Evolutionary conservation across 1,140 invertebrate genomes (phyloP).

Genomic region (Drosophila pseudoobscura): DNA sequence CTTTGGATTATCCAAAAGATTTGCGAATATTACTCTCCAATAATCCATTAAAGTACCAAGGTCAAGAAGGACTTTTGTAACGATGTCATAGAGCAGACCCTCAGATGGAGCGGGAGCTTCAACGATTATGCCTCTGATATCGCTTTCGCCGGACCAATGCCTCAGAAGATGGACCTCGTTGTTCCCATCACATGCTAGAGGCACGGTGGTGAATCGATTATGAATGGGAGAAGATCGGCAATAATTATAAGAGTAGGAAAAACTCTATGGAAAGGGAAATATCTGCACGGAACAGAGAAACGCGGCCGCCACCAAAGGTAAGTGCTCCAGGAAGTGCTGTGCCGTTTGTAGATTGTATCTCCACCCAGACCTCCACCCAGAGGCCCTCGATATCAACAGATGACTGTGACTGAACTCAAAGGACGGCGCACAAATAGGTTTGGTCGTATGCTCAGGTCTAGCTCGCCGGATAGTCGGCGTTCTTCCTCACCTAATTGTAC

Average conservation of each 20-base stretch:
- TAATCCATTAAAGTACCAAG: slow-evolving; percentile 3
- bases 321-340: too few relatives aligned
- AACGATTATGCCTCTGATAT: slow-evolving; percentile 58
- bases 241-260: not conserved
- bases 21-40: too few relatives aligned
- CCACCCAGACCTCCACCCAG: too few relatives aligned
- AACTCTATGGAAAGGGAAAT: not conserved
- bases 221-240: slow-evolving; percentile 46
- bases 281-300: not conserved
- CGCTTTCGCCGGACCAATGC: slow-evolving; percentile 41
- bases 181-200: slow-evolving; percentile 72
- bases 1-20: too few relatives aligned
- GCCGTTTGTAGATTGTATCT: too few relatives aligned
- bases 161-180: slow-evolving; percentile 42
- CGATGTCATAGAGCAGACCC: slow-evolving; percentile 57
- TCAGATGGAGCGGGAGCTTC: slow-evolving; percentile 54
- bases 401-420: too few relatives aligned
- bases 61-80: slow-evolving; percentile 60
- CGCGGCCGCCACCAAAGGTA: too few relatives aligned
- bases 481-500: too few relatives aligned
- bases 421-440: too few relatives aligned
- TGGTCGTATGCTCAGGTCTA: too few relatives aligned
- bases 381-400: too few relatives aligned
- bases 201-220: slow-evolving; percentile 64
- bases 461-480: too few relatives aligned